Evolutionary conservation across 1,140 invertebrate genomes (phyloP).

Genomic region (Drosophila mayri): DNA sequence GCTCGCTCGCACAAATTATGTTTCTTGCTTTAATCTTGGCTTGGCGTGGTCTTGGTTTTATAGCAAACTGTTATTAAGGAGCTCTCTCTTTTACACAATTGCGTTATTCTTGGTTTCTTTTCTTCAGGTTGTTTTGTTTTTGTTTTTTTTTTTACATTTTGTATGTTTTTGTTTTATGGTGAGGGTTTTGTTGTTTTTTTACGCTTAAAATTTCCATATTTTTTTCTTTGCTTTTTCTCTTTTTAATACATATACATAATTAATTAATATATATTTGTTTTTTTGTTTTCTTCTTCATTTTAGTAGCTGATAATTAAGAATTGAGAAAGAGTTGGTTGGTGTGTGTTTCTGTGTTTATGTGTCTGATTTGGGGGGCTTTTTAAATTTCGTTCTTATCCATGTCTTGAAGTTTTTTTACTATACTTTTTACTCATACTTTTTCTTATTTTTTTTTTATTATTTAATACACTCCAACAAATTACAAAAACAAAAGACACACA

Average conservation of each 20-base stretch:
- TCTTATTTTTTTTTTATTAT: conserved; percentile 40
- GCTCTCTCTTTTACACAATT: conserved; percentile 22
- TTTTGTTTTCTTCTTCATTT: conserved; percentile 41
- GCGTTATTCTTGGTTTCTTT: conserved; percentile 47
- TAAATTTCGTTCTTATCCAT: conserved; percentile 25
- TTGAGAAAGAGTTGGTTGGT: conserved; percentile 61
- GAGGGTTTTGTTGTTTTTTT: conserved; percentile 56
- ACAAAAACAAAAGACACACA: conserved; percentile 73
- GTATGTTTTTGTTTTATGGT: conserved; percentile 40
- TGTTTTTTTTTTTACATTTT: conserved; percentile 38
- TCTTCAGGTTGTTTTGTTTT: conserved; percentile 42
- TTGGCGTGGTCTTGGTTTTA: conserved; percentile 42
- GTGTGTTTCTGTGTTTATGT: conserved; percentile 44
- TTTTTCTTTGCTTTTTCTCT: conserved; percentile 47
- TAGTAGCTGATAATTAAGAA: conserved; percentile 75
- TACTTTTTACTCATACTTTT: conserved; percentile 21
- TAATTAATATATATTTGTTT: conserved; percentile 70
- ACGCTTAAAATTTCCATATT: conserved; percentile 59
- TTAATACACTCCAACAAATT: conserved; percentile 67
- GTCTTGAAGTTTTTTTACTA: conserved; percentile 6
- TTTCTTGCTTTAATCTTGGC: conserved; percentile 13
- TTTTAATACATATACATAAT: conserved; percentile 72
- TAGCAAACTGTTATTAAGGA: conserved; percentile 35
- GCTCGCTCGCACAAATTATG: conserved; percentile 5
- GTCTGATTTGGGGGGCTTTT: conserved; percentile 22